phyloP scores from a whole-genome alignment of 2,888 invertebrate species.

The Drosophila suboccidentalis region DNA sequence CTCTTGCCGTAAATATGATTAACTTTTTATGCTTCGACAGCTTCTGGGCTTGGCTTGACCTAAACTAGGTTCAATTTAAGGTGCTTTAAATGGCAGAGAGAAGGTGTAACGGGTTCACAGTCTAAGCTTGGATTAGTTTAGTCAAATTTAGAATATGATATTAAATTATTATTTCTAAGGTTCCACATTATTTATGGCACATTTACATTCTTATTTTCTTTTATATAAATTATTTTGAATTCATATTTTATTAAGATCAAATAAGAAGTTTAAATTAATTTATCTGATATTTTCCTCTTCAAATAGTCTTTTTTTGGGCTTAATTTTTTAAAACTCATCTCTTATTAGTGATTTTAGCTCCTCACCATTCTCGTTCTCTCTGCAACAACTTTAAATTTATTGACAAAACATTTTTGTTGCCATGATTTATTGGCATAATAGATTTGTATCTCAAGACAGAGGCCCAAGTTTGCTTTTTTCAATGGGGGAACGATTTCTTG shows the following conservation, averaged over 20 bases:
- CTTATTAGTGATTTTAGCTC: no score
- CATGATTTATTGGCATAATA: constrained; percentile 57
- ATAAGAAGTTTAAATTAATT: no score
- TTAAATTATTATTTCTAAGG: no score
- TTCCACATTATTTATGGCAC: no score
- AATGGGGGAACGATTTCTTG: constrained; percentile 32
- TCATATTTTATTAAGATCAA: no score
- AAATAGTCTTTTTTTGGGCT: no score
- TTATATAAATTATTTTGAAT: no score
- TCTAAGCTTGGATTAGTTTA: neutral
- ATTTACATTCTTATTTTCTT: no score
- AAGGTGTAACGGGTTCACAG: neutral
- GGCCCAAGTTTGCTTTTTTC: neutral
- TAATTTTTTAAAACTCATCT: neutral
- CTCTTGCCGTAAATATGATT: constrained; percentile 62
- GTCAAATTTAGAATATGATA: no score
- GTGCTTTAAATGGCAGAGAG: neutral
- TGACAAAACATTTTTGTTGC: constrained; percentile 63
- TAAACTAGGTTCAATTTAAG: constrained; percentile 16
- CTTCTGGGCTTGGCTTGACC: constrained; percentile 47
- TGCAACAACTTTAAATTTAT: constrained; percentile 48
- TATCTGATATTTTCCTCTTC: no score
- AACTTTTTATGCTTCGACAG: constrained; percentile 75
- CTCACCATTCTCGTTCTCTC: neutral
- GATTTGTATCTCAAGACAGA: constrained; percentile 43